phyloP scores from a whole-genome alignment of 2,888 invertebrate species.

The Chrysolina oricalcia region DNA sequence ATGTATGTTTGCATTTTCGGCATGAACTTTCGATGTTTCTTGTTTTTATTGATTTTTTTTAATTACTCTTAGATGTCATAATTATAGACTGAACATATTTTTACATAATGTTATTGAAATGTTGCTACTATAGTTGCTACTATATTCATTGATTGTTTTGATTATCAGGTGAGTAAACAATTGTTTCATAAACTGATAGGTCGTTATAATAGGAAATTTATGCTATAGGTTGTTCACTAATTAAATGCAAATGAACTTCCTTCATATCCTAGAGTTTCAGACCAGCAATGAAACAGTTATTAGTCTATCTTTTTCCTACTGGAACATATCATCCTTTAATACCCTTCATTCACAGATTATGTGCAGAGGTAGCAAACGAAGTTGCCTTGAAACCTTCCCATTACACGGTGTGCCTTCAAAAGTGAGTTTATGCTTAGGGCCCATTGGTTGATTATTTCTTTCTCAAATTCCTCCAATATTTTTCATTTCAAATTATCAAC shows the following conservation, averaged over 20 bases:
- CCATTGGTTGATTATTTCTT: too few relatives aligned
- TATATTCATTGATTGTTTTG: conserved; percentile 38
- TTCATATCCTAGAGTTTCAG: background rate
- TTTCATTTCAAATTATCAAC: too few relatives aligned
- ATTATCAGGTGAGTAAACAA: conserved; percentile 6
- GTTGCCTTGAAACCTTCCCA: too few relatives aligned
- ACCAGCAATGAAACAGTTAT: too few relatives aligned
- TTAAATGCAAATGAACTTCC: background rate
- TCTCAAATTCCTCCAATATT: too few relatives aligned
- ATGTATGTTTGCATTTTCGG: conserved; percentile 58
- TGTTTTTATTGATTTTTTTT: conserved; percentile 42
- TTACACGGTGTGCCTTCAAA: too few relatives aligned
- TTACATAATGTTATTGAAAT: conserved; percentile 62
- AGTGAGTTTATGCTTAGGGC: too few relatives aligned
- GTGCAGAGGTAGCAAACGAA: too few relatives aligned
- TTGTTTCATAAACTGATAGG: background rate
- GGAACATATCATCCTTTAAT: too few relatives aligned
- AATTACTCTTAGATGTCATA: conserved; percentile 56
- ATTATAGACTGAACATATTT: conserved; percentile 68
- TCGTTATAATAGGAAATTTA: conserved; percentile 1
- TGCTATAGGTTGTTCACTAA: background rate
- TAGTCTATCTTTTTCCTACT: too few relatives aligned
- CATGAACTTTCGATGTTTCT: conserved; percentile 58
- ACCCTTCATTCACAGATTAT: too few relatives aligned
- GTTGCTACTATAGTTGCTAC: conserved; percentile 57